These are phyloP conservation scores for Nipponacmea schrenckii DNA, from an alignment of 2,888 invertebrate genomes.

Conservation along the genomic window DNA sequence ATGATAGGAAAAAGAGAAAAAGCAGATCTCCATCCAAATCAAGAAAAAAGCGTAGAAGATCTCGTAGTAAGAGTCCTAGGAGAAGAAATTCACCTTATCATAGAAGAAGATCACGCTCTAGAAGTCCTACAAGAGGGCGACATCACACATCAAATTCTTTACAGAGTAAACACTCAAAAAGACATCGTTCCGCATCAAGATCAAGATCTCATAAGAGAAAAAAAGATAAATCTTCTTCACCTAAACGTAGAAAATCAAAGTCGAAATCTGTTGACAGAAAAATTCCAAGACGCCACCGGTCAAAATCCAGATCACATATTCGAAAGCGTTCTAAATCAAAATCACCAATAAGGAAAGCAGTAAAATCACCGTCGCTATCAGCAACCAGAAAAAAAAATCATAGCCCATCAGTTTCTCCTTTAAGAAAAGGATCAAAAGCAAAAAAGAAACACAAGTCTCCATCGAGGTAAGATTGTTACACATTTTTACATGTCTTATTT, in stretches of 20 bases:
- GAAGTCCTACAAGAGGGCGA: background rate
- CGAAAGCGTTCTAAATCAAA: slow-evolving; percentile 44
- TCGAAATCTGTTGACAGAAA: slow-evolving; percentile 30
- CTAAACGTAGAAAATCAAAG: slow-evolving; percentile 30
- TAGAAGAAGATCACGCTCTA: background rate
- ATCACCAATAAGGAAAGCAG: slow-evolving; percentile 29
- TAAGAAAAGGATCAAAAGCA: slow-evolving; percentile 16
- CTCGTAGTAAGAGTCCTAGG: background rate
- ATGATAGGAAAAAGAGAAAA: background rate
- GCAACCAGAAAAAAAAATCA: no score
- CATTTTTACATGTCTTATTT: background rate
- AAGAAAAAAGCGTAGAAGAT: background rate
- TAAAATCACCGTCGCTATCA: no score
- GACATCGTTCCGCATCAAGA: slow-evolving; percentile 20
- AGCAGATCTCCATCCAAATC: background rate
- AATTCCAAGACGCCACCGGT: slow-evolving; percentile 27
- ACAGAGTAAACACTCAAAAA: background rate
- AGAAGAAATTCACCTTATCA: background rate
- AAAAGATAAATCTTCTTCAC: slow-evolving; percentile 14
- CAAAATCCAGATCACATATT: slow-evolving; percentile 29
- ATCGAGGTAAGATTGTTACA: slow-evolving; percentile 21
- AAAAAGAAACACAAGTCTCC: slow-evolving; percentile 31
- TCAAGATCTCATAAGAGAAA: slow-evolving; percentile 29
- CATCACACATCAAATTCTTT: background rate
- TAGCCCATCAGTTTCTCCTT: no score